Evolutionary conservation across 2,888 invertebrate genomes (phyloP), one percentile per base, ranked within the genome.

Genomic region (Latrodectus elegans): DNA sequence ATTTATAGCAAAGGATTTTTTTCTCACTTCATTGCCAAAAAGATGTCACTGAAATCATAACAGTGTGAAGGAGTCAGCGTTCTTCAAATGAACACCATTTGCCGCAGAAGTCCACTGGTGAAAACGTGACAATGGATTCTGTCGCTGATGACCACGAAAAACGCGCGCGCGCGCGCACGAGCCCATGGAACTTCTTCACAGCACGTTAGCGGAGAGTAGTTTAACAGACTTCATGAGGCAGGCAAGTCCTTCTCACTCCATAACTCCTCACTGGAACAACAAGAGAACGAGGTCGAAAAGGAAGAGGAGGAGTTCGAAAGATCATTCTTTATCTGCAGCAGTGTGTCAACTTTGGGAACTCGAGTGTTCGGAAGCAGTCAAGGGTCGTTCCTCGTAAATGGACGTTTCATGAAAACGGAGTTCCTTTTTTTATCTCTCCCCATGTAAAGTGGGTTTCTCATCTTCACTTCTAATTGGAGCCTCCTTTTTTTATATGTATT

Each of bases 261-360:
- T 22, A 22, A 22, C 22, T 22, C 38, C 38, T 38, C 38, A 38
- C 64, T 64, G 8, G 17, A 22, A 17, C 68, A 55, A 53, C 12
- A 17, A 55, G 14, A 12, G 74, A 76, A 76, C 51, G 76, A 76
- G 76, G 76, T 76, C 76, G 64, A n/a, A 26, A n/a, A 76, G 49
- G 9, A 76, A 49, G 49, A 49, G 76, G 65, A 65, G 76, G 65
- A 49, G 64, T 38, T 65, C 76, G 71, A 26, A 60, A 60, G 68
- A n/a, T 51, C 71, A 49, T 71, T 49, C 51, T 71, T 49, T 71
- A 71, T 71, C 71, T 49, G n/a, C 71, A 15, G 60, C 51, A 38
- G 49, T 51, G 49, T 49, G 49, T n/a, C 71, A 51, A 71, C 71
- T 71, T 38, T n/a, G 51, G 51, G 51, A n/a, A 49, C 51, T 51